Evolutionary conservation across 2,888 invertebrate genomes (phyloP), one percentile per base, ranked within the genome.

Genomic region (Cosmopolites sordidus): DNA sequence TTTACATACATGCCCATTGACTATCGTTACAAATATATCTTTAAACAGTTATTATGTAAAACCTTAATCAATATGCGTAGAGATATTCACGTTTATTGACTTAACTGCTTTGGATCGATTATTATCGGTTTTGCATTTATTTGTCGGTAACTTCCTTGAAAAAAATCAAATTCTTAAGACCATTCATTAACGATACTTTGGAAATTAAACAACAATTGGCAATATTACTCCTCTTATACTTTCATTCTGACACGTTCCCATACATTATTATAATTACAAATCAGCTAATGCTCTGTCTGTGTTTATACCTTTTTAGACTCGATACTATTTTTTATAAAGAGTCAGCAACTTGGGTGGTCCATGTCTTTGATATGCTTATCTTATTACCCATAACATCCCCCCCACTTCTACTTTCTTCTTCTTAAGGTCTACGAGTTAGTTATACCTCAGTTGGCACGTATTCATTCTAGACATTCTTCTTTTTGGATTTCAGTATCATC

Each of bases 261-360:
- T 27, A 12, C 30, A 22, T 43, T 52, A 47, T 52, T 42, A 47
- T 42, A 52, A 52, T 52, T 52, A 33, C 14, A 29, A 52, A 47
- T 47, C 18, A 43, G 43, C 39, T 11, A 43, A 43, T 53, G 43
- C 37, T 49, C 38, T 22, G 22, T 48, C 48, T 44, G 50, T 44
- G 44, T 39, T 54, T 33, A 46, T 46, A 41, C 50, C 54, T 54
- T 54, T 49, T 54, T 43, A 16, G 46, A 42, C 18, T 38, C 39
- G 48, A 45, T 49, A 50, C 43, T 50, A 43, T 50, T 50, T n/a
- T 50, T 50, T 43, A 50, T 50, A 50, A 37, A 50, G 50, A 29
- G 50, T 11, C 27, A 38, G 33, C 44, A 12, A 45, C 54, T 50
- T 54, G 54, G 54, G 54, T 54, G 54, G 54, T 54, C 54, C 30